phyloP scores from a whole-genome alignment of 2,888 invertebrate genomes.

The Lasiommata megera region DNA sequence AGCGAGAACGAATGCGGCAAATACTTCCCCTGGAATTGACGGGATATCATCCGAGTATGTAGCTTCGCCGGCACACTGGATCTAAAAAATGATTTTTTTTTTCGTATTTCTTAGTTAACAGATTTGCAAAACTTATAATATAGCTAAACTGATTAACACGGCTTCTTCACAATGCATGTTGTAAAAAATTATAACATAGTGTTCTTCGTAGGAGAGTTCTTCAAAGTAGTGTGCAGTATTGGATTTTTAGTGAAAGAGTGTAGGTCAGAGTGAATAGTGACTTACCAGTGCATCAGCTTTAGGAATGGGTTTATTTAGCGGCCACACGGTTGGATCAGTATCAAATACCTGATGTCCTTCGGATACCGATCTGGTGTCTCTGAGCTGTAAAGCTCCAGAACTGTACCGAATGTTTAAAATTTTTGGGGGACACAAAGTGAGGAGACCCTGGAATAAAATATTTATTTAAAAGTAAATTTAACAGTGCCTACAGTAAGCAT shows the following conservation, averaged over 20 bases:
- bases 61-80: conserved; percentile 85
- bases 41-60: conserved; percentile 84
- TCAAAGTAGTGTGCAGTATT: too few relatives aligned
- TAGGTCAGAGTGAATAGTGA: too few relatives aligned
- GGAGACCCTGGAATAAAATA: conserved; percentile 59
- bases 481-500: too few relatives aligned
- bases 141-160: too few relatives aligned
- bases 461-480: too few relatives aligned
- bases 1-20: conserved; percentile 83
- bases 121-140: too few relatives aligned
- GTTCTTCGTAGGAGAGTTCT: too few relatives aligned
- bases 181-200: too few relatives aligned
- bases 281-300: conserved; percentile 81
- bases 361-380: conserved; percentile 78
- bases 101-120: too few relatives aligned
- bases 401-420: conserved; percentile 56
- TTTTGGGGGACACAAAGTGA: conserved; percentile 70
- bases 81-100: too few relatives aligned
- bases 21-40: conserved; percentile 81
- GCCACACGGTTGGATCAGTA: conserved; percentile 83
- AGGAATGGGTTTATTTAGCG: conserved; percentile 84
- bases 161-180: too few relatives aligned
- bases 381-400: conserved; percentile 60
- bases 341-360: conserved; percentile 83
- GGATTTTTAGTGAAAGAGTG: too few relatives aligned